phyloP scores from a whole-genome alignment of 1,140 invertebrate genomes.

The Diorhabda carinulata region DNA sequence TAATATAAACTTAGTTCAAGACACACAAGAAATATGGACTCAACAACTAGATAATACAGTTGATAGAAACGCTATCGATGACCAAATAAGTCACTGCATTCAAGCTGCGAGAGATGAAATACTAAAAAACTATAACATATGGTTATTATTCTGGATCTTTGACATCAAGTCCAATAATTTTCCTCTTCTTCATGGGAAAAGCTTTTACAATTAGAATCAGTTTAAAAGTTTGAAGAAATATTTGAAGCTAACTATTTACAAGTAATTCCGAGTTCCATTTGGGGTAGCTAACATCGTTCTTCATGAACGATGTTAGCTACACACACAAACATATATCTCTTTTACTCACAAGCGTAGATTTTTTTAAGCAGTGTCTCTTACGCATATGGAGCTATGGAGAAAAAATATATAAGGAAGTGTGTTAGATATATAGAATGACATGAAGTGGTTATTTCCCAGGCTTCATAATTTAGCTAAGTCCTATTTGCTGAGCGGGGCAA shows the following conservation, averaged over 20 bases:
- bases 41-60: conserved; percentile 8
- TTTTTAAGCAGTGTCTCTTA: no score
- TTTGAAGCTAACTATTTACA: not conserved
- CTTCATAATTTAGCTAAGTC: no score
- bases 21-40: not conserved
- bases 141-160: conserved; percentile 8
- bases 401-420: no score
- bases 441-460: no score
- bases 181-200: conserved; percentile 1
- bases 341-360: no score
- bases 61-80: conserved; percentile 12
- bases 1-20: not conserved
- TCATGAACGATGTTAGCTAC: no score
- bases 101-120: conserved; percentile 12
- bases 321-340: no score
- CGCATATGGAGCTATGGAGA: no score
- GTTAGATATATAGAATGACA: no score
- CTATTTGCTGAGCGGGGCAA: no score
- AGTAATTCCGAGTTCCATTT: conserved; percentile 1
- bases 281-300: no score
- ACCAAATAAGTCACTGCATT: conserved; percentile 8
- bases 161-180: not conserved
- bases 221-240: not conserved
- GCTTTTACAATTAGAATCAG: not conserved
- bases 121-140: conserved; percentile 4